Conservation (phyloP, 2,797 vertebrate genomes). For the Poeciliopsis presidionis region DNA sequence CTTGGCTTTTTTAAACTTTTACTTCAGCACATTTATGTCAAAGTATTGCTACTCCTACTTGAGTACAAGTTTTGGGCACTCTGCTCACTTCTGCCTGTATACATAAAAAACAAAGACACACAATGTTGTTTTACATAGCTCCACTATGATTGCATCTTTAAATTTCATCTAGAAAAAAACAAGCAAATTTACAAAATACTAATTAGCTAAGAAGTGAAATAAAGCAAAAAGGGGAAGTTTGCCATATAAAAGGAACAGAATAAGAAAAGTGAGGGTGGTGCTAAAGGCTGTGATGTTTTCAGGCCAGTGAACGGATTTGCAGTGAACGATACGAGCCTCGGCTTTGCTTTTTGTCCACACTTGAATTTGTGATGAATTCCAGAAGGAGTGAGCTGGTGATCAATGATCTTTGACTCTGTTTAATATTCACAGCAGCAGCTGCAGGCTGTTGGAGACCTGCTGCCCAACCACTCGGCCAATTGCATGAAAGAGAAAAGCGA, state of each 20-base stretch:
- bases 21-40: too few relatives aligned
- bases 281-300: constrained; percentile 4
- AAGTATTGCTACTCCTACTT: too few relatives aligned
- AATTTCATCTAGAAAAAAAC: too few relatives aligned
- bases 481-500: constrained; percentile 56
- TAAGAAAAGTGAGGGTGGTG: not conserved
- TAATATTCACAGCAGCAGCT: constrained; percentile 58
- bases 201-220: not conserved
- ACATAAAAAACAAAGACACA: too few relatives aligned
- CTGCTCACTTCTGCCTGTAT: too few relatives aligned
- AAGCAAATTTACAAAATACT: not conserved
- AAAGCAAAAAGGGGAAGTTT: not conserved
- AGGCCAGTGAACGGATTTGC: constrained; percentile 4
- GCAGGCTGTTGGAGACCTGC: constrained; percentile 55
- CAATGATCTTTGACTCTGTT: constrained; percentile 47
- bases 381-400: constrained; percentile 41
- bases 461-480: constrained; percentile 40
- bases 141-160: too few relatives aligned
- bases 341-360: constrained; percentile 24
- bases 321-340: constrained; percentile 8
- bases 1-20: too few relatives aligned
- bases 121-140: too few relatives aligned
- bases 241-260: not conserved
- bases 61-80: too few relatives aligned
- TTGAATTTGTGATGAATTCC: constrained; percentile 29